phyloP scores from a whole-genome alignment of 2,113 vertebrate genomes.

The Bambusicola thoracicus region DNA sequence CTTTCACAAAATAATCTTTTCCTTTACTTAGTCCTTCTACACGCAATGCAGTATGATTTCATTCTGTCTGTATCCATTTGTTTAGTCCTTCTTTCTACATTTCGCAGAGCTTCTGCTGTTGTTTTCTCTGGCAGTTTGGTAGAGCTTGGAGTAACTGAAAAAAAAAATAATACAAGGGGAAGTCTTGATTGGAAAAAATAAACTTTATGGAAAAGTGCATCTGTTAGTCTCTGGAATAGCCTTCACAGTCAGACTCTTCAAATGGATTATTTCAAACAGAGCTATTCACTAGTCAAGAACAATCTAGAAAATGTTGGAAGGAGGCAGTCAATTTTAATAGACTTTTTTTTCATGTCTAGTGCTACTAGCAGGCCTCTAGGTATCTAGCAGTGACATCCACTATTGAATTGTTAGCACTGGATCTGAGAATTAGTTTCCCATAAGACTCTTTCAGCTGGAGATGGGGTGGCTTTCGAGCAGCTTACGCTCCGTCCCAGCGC shows the following conservation, averaged over 20 bases:
- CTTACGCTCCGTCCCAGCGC: background rate
- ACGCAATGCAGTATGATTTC: background rate
- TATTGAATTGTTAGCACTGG: background rate
- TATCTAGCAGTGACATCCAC: background rate
- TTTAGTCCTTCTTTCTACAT: background rate
- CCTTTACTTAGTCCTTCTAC: background rate
- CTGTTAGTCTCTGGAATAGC: slow-evolving; percentile 10
- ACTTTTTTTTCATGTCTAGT: background rate
- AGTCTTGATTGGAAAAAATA: slow-evolving; percentile 32
- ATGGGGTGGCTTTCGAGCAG: background rate
- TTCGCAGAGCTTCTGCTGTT: background rate
- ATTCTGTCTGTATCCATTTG: background rate
- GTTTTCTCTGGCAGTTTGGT: slow-evolving; percentile 49
- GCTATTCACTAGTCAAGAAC: background rate
- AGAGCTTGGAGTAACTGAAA: background rate
- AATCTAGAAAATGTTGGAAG: background rate
- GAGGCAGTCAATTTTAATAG: background rate
- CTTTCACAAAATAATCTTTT: background rate
- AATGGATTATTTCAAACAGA: background rate
- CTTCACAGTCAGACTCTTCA: background rate
- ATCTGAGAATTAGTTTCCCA: background rate
- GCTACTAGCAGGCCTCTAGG: background rate
- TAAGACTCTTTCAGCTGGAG: background rate
- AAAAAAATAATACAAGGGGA: background rate
- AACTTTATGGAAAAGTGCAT: slow-evolving; percentile 33